Evolutionary conservation across 2,888 invertebrate genomes (phyloP), one percentile per base, ranked within the genome.

Genomic region (Oscheius sp.): DNA sequence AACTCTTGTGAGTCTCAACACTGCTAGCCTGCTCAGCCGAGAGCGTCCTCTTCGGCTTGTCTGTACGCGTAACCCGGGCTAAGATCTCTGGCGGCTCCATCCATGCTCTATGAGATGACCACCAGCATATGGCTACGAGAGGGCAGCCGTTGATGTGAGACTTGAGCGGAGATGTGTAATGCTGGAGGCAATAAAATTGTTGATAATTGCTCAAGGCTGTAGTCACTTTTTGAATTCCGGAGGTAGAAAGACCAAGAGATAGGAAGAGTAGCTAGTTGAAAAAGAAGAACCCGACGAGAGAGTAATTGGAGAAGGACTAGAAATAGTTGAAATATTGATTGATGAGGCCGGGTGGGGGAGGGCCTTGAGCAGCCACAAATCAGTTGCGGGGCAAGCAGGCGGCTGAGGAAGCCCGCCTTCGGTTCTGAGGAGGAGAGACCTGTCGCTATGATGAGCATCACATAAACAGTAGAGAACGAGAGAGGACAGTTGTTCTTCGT

Each of bases 11-110:
- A 1, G 74, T 74, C 21, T 68, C 68, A 47, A 74, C 48, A 37
- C 74, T 74, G 58, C 68, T 63, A 42, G 42, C 42, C 58, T 74
- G 60, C 32, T 77, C 77, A 9, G 71, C 74, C 48, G 76, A 76
- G 37, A 70, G 51, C 21, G 68, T 76, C 33, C 76, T 57, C 50
- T 65, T 68, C n/a, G 66, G 53, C 35, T 63, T 55, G 33, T 59
- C 33, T 21, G 11, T 50, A 33, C 21, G 37, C 13, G 51, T 48
- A 33, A 51, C 66, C 37, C 13, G 5, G n/a, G 62, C 5, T 2
- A 42, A 13, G 37, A 42, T 29, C 13, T 63, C 63, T n/a, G 63
- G 47, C 48, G 63, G 63, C 68, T 68, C 68, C 68, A 68, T 68
- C 68, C 68, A 68, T 68, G 68, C 68, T 9, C 32, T 29, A 55